Base-by-base conservation (phyloP, 1,140 invertebrate species). In the Caenorhabditis tropicalis region DNA sequence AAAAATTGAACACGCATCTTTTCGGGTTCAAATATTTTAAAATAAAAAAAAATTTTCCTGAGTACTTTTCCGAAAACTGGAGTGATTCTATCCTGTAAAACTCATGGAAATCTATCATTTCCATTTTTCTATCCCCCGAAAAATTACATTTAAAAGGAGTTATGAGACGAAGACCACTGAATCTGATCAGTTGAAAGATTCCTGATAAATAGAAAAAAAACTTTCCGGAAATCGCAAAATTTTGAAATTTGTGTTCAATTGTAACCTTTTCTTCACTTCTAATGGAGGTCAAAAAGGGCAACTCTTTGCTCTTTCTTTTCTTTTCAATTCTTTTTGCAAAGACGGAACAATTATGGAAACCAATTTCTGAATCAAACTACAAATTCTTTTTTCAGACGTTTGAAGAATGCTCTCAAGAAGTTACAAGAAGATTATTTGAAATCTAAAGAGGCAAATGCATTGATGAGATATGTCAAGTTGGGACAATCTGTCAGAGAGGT, bases 361-460 rank as follows among this genome's bases (percentile, higher is more conserved):
- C 53, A 56, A 56, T 56, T 56, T 21, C 2, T 56, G 12, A 24
- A 27, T 56, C 53, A 56, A 56, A 56, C 53, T 56, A 56, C 29
- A 56, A 51, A 51, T 19, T 2, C 19, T 58, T 16, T 48, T 43
- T 87, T 79, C 80, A 83, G 86, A 74, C 81, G 86, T 29, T 31
- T 89, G 29, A 88, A 88, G 81, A 87, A 88, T 81, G 86, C 89
- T 19, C 27, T 89, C 43, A 89, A 90, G 79, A 84, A 89, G 48
- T 81, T 89, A 79, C 89, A 90, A 79, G 83, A 89, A 19, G 89
- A 89, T 24, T 89, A 89, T 83, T 48, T 88, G 19, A 56, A 87
- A 27, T 89, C 89, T 4, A 90, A 90, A 60, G 82, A 88, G 19
- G 82, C 86, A 19, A 90, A 90, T 65, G 60, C 89, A 48, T 81